Evolutionary conservation across 2,888 invertebrate species (phyloP), one percentile per base, ranked within the genome.

Genomic region (Latrodectus hesperus): DNA sequence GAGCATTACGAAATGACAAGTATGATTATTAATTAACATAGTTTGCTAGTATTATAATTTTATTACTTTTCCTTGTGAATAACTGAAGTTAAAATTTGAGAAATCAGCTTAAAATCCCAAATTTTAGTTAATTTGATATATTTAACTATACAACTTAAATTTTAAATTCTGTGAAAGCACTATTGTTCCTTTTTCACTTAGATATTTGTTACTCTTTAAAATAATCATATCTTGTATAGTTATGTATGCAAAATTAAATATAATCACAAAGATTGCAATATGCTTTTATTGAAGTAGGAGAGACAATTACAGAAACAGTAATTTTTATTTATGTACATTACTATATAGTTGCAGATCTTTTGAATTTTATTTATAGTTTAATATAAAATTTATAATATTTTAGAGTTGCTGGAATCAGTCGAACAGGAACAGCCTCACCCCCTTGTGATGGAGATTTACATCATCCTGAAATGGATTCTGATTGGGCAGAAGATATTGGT

Each of bases 401-500:
- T 72, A 85, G 80, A 53, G 60, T 83, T n/a, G 53, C 82, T 49
- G 83, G 77, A 17, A 77, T 79, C 22, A 78, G 82, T 49, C 73
- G 90, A 72, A 90, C 84, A 75, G 91, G 91, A 72, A 90, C 91
- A 52, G 90, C 90, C 8, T 91, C 91, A 11, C 91, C 91, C 16
- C 90, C 91, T 68, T 85, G 91, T 77, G 91, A 91, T 68, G 90
- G 89, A 68, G 91, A 91, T 75, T 87, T 90, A 55, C 89, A 90
- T 49, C 89, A 90, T 76, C 79, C 90, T 38, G 91, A 92, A 90
- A 90, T 95, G 83, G 97, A 97, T 90, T 94, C 96, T 38, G 97
- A 97, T 90, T 96, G 97, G 94, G 95, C 95, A 14, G 98, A 98
- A 89, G 98, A 98, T 90, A 93, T 96, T 76, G 95, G 93, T 0